Evolutionary conservation across 2,797 vertebrate genomes (phyloP), one percentile per base, ranked within the genome.

Genomic region (Xerus rutilus): DNA sequence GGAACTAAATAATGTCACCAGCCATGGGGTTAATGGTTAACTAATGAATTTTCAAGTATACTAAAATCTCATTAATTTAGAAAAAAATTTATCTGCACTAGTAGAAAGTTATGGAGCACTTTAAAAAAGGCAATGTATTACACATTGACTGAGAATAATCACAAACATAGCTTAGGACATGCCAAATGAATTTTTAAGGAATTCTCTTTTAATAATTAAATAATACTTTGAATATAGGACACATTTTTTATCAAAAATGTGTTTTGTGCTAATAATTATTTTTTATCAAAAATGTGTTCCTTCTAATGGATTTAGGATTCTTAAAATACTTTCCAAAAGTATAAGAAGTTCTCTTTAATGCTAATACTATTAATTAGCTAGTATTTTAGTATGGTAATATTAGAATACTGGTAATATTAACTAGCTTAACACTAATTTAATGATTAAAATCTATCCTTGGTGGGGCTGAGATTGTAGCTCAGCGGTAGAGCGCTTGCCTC

Each of bases 331-430:
- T 90, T 78, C 23, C 20, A 94, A 89, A 32, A 17, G 10, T 35
- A 97, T 87, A 94, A 94, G 32, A 86, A 94, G 85, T 83, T 92
- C 39, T 85, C 35, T 52, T 90, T 64, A 96, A 87, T 91, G n/a
- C 57, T 95, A 95, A 74, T 87, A 94, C 25, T 78, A 94, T 89
- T 77, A 94, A 93, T 87, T 77, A 95, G 47, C n/a, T 74, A 86
- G 39, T 86, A 23, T 89, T 89, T 89, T 67, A 93, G 79, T 67
- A 52, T 92, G 35, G 69, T 82, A 85, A 45, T 76, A 25, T 78
- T 88, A 96, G 78, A 94, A 86, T 73, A 94, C 32, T 83, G 47
- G 17, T 43, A 90, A 85, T 89, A 73, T 84, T 77, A 69, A 76
- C 89, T 94, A 70, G 81, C 11, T 93, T 92, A 83, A 65, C 32